phyloP scores from a whole-genome alignment of 2,797 vertebrate species.

The Myripristis murdjan region DNA sequence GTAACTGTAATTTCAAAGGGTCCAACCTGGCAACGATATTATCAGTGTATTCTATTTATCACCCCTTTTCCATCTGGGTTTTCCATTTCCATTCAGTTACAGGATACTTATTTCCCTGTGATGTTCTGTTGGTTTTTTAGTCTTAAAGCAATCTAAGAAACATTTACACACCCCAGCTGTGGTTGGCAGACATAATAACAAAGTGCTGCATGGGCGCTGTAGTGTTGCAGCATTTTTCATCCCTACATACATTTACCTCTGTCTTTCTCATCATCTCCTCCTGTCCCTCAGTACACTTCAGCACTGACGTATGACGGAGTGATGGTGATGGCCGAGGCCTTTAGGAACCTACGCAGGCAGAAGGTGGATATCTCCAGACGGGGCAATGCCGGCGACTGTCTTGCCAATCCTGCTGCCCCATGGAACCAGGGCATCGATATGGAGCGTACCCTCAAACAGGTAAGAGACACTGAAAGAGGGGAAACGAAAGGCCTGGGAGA shows the following conservation, averaged over 20 bases:
- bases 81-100: slow-evolving; percentile 13
- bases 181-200: too few relatives aligned
- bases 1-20: slow-evolving; percentile 35
- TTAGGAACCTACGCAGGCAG: slow-evolving; percentile 93
- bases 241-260: neutral
- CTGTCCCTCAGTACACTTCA: slow-evolving; percentile 91
- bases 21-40: neutral
- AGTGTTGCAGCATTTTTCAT: neutral
- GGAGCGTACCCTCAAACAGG: slow-evolving; percentile 96
- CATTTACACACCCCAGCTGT: neutral
- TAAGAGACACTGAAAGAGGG: slow-evolving; percentile 41
- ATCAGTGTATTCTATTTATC: too few relatives aligned
- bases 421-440: slow-evolving; percentile 98
- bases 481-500: neutral
- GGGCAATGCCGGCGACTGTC: slow-evolving; percentile 95
- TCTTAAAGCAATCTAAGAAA: too few relatives aligned
- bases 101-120: too few relatives aligned
- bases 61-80: neutral
- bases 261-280: neutral
- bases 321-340: slow-evolving; percentile 97
- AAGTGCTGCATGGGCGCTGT: too few relatives aligned
- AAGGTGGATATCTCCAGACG: slow-evolving; percentile 95
- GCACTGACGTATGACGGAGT: slow-evolving; percentile 95
- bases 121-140: too few relatives aligned
- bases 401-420: slow-evolving; percentile 95